Evolutionary conservation across 2,797 vertebrate genomes (phyloP).

Genomic region (Botia kubotai): DNA sequence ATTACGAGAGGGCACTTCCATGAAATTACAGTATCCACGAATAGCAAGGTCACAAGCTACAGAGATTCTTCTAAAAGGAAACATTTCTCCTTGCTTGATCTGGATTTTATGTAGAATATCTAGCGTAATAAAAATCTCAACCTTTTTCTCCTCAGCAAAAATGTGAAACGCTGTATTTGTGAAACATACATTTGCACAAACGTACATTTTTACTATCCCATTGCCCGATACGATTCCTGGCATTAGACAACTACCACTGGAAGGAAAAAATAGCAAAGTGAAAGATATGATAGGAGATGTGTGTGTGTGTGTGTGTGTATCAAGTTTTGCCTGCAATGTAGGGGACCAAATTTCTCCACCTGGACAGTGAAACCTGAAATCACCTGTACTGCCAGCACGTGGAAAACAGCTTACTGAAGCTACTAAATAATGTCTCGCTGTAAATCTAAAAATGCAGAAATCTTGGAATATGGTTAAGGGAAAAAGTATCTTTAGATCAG

Average conservation of each 20-base stretch:
- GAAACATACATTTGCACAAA: slow-evolving; percentile 47
- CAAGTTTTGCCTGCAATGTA: background rate
- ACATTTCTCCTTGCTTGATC: background rate
- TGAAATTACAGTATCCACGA: slow-evolving; percentile 55
- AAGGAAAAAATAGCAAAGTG: background rate
- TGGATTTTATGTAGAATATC: background rate
- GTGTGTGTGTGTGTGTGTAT: background rate
- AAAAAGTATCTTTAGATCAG: background rate
- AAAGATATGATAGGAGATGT: background rate
- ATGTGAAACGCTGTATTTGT: background rate
- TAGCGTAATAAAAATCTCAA: background rate
- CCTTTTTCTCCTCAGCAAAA: background rate
- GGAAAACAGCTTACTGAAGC: background rate
- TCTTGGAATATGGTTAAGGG: background rate
- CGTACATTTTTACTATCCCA: background rate
- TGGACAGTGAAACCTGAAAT: background rate
- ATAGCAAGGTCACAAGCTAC: background rate
- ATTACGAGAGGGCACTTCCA: slow-evolving; percentile 57
- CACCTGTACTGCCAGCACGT: background rate
- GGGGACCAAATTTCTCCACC: background rate
- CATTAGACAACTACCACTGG: background rate
- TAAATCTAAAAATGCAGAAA: background rate
- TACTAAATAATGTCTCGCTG: background rate
- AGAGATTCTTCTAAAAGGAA: background rate
- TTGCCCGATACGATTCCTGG: background rate